Conservation (phyloP, 2,113 vertebrate species). For the Oncorhynchus keta region DNA sequence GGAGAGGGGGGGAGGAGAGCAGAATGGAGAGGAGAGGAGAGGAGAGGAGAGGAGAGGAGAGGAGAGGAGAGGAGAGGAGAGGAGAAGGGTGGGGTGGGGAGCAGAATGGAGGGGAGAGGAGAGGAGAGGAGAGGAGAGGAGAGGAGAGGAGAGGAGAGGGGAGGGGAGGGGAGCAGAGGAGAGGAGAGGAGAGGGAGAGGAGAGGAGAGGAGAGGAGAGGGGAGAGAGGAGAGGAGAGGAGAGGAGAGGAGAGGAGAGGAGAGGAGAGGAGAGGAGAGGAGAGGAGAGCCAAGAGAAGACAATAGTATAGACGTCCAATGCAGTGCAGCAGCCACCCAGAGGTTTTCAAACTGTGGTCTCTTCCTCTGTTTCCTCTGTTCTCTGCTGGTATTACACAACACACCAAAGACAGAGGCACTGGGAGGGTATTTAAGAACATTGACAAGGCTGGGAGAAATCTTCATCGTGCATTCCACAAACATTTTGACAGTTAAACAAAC, state of each 20-base stretch:
- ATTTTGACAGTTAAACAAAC: too few relatives aligned
- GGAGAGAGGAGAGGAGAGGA: too few relatives aligned
- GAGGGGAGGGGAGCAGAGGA: neutral
- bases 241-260: neutral
- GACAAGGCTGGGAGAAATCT: too few relatives aligned
- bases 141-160: neutral
- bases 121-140: neutral
- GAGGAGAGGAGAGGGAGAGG: too few relatives aligned
- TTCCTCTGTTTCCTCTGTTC: too few relatives aligned
- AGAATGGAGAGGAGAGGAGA: neutral
- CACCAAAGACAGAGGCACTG: too few relatives aligned
- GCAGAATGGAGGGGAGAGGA: neutral
- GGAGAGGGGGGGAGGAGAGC: neutral
- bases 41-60: neutral
- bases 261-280: neutral
- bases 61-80: neutral
- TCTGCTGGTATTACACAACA: too few relatives aligned
- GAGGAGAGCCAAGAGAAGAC: neutral
- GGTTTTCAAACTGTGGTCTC: too few relatives aligned
- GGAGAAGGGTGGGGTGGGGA: neutral
- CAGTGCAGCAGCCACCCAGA: too few relatives aligned
- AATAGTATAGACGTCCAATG: too few relatives aligned
- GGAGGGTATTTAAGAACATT: too few relatives aligned
- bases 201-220: neutral
- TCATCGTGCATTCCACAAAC: too few relatives aligned